Percentiles rank a stretch among this genome's conserved stretches.
Conservation (phyloP, 2,797 vertebrate genomes). For the Hydrophis major region DNA sequence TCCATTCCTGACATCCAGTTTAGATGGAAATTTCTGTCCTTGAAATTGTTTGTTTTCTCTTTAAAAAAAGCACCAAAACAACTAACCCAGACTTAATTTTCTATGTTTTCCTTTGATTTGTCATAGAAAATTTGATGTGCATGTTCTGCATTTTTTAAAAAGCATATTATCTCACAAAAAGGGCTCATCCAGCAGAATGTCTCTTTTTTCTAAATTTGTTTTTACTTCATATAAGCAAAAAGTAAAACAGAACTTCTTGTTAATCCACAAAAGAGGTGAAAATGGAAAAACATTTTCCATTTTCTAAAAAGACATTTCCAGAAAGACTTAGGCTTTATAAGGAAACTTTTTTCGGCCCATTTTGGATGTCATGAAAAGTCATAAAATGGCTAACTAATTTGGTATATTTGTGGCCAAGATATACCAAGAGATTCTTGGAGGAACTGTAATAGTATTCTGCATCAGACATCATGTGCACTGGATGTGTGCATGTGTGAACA, state of each 20-base stretch:
- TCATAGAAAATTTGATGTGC: slow-evolving; percentile 33
- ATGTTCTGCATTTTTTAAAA: slow-evolving; percentile 32
- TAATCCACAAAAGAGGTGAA: not conserved
- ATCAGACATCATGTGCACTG: not conserved
- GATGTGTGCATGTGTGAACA: not conserved
- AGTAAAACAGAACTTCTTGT: slow-evolving; percentile 13
- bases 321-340: not conserved
- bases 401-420: not conserved
- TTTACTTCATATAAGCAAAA: slow-evolving; percentile 40
- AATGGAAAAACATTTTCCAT: not conserved
- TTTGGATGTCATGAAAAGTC: not conserved
- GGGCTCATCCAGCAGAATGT: slow-evolving; percentile 32
- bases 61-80: slow-evolving; percentile 14
- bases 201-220: slow-evolving; percentile 57
- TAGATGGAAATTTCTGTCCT: slow-evolving; percentile 6
- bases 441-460: not conserved
- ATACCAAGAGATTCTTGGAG: not conserved
- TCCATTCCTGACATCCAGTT: slow-evolving; percentile 21
- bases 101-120: slow-evolving; percentile 16
- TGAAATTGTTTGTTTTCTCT: not conserved
- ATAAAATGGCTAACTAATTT: not conserved
- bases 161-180: slow-evolving; percentile 44
- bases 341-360: not conserved
- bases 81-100: not conserved
- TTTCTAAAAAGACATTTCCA: no score